Base-by-base conservation (phyloP, 2,888 invertebrate genomes). In the Cantharis rufa region DNA sequence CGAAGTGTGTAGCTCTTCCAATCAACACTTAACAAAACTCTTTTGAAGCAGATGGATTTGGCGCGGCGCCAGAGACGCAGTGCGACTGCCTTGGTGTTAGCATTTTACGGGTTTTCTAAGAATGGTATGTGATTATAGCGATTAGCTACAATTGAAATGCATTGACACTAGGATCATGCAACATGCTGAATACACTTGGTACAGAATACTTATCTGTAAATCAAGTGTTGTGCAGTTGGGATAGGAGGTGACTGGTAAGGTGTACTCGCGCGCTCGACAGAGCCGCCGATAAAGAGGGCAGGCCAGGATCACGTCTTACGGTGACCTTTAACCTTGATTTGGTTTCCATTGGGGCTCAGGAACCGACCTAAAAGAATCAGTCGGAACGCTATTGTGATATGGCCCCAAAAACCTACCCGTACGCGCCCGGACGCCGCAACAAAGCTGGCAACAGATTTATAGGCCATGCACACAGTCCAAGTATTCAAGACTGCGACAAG, bases 301-400 rank as follows among this genome's bases (percentile, higher is more conserved):
- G 91, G 91, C 91, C 91, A 90, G 89, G 91, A 92, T 91, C 92
- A 93, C 92, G 92, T 92, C 92, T 90, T 90, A 89, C 88, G 89
- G 92, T 92, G 92, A 92, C 92, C 91, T 92, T 92, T 86, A 90
- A 89, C 91, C 90, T 93, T 93, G 93, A 93, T 94, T 94, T 94
- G 94, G 94, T 94, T 94, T 94, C 93, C 93, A 93, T 92, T 90
- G 90, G 91, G 91, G 90, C 90, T 90, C 89, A 90, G 90, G 88
- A 90, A 90, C 90, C 90, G 90, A 89, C 83, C 82, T 82, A 80
- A 78, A 78, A 78, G 80, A 80, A 80, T 77, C 72, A 75, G 80
- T 81, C 80, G 80, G 76, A 69, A 70, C 76, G 82, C 84, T 82
- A 81, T 81, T 83, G 83, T 80, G 79, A 80, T 80, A 80, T 79